Evolutionary conservation across 1,140 invertebrate genomes (phyloP).

Genomic region (Spodoptera frugiperda): DNA sequence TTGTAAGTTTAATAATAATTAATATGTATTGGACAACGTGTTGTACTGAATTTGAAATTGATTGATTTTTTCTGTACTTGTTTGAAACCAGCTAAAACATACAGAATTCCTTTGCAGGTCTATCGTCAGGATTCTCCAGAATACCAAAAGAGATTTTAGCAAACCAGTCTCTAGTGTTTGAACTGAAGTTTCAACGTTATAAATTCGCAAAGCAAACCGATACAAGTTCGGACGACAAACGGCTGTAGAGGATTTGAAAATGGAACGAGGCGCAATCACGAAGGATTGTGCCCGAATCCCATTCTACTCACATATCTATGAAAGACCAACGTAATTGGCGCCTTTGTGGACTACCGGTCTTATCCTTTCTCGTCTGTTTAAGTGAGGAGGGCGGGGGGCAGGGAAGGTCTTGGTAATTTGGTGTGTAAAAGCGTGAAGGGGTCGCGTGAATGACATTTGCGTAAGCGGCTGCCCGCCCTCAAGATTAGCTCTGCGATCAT

Average conservation of each 20-base stretch:
- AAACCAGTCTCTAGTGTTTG: neutral
- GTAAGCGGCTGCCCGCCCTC: constrained; percentile 68
- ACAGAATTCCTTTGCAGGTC: no score
- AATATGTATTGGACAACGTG: no score
- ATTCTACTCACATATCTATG: constrained; percentile 64
- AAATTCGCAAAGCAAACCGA: constrained; percentile 54
- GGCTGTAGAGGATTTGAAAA: constrained; percentile 65
- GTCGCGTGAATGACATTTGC: constrained; percentile 73
- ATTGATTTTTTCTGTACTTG: neutral
- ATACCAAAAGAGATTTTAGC: no score
- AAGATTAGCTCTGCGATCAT: constrained; percentile 70
- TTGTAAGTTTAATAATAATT: neutral
- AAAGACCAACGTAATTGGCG: constrained; percentile 48
- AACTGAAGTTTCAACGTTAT: constrained; percentile 5
- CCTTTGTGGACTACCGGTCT: constrained; percentile 28
- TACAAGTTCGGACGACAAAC: constrained; percentile 53
- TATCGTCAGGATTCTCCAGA: no score
- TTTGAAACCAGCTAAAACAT: no score
- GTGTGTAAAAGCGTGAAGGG: constrained; percentile 60
- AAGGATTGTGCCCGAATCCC: constrained; percentile 64
- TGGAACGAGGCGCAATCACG: constrained; percentile 66
- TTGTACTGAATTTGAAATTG: neutral
- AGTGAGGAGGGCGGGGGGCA: constrained; percentile 29
- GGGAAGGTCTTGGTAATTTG: constrained; percentile 54
- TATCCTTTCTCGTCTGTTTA: constrained; percentile 41